Base-by-base conservation (phyloP, 2,888 invertebrate genomes). In the Silvanus unidentatus region DNA sequence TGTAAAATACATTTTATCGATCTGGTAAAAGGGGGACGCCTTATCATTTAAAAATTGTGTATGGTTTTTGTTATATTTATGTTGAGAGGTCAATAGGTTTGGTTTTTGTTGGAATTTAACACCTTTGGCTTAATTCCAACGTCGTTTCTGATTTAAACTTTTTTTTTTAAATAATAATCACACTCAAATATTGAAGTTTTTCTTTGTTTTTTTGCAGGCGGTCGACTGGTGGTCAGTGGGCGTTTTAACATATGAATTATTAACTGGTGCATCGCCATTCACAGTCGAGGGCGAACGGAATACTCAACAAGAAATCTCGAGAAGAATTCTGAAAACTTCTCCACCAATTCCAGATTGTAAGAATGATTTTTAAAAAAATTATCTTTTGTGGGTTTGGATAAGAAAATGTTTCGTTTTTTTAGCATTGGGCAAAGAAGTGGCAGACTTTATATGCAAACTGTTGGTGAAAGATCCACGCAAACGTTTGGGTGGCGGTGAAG, bases 201-300 rank as follows among this genome's bases (percentile, higher is more conserved):
- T 32, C 13, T 32, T 16, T 28, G 54, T 54, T 72, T 73, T 65
- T 63, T 70, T 70, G 16, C 77, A 92, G 87, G 90, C 94, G 40
- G 97, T 96, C 4, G 98, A 98, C 75, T 98, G 97, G 97, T 98
- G 98, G 98, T 95, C 95, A 22, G 88, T 97, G 5, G 96, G 96
- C 5, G 96, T 98, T 1, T 75, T 98, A 37, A 92, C 95, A 0
- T 98, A 96, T 76, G 97, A 98, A 73, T 80, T 98, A 35, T 75
- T 98, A 43, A 97, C 96, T 0, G 97, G 98, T 42, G 94, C 95
- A 5, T 96, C 96, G 1, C 98, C 98, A 2, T 98, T 98, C 73
- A 95, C 97, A 6, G 91, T 95, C 1, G 93, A 96, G 61, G 95
- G 94, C 15, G 92, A 93, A 69, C 85, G 82, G 66, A 96, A 96